A percentile compares a stretch with the other conserved stretches of the same genome.
These are phyloP conservation scores for Mycalesis mineus DNA, from an alignment of 2,888 invertebrate species.

Conservation along the genomic window DNA sequence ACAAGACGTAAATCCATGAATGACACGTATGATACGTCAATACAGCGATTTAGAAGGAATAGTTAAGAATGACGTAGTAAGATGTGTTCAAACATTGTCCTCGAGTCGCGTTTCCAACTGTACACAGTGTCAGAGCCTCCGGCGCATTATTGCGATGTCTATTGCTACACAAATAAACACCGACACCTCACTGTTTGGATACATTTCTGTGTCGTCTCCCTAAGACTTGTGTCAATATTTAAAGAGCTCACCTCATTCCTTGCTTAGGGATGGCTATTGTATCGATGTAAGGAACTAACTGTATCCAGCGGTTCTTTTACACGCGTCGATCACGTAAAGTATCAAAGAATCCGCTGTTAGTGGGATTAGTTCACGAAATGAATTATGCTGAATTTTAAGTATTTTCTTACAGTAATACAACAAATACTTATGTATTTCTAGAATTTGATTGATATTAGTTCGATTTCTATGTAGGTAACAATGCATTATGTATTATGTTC, in stretches of 20 bases:
- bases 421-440: too few species aligned
- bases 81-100: slow-evolving; percentile 9
- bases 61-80: neutral
- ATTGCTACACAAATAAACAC: slow-evolving; percentile 64
- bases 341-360: too few species aligned
- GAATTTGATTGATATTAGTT: too few species aligned
- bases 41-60: neutral
- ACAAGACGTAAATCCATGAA: too few species aligned
- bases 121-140: slow-evolving; percentile 22
- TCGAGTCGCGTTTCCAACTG: slow-evolving; percentile 16
- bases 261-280: slow-evolving; percentile 30
- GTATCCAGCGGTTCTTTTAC: too few species aligned
- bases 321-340: too few species aligned
- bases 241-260: slow-evolving; percentile 59
- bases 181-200: slow-evolving; percentile 64
- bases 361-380: too few species aligned
- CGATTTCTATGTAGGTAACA: too few species aligned
- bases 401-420: too few species aligned
- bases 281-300: slow-evolving; percentile 3
- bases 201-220: slow-evolving; percentile 64
- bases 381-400: too few species aligned
- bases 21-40: too few species aligned
- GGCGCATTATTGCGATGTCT: slow-evolving; percentile 51
- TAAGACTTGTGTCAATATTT: slow-evolving; percentile 70
- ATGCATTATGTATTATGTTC: too few species aligned